phyloP scores from a whole-genome alignment of 2,888 invertebrate genomes.

The Strigamia maritima region DNA sequence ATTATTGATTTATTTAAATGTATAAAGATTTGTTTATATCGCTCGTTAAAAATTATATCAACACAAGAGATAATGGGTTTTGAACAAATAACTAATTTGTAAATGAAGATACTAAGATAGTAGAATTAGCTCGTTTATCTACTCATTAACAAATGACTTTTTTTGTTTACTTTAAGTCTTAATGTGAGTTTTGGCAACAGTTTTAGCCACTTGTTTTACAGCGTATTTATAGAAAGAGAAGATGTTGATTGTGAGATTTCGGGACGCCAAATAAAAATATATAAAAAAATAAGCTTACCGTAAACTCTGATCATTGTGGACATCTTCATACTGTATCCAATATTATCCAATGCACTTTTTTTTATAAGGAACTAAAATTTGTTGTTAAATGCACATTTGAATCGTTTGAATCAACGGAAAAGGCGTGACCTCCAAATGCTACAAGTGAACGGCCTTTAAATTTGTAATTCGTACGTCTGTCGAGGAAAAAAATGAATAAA shows the following conservation, averaged over 20 bases:
- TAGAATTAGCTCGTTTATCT: not conserved
- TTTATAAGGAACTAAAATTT: not conserved
- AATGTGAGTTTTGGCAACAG: not conserved
- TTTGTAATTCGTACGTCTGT: not conserved
- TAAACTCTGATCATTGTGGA: not conserved
- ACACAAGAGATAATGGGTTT: not conserved
- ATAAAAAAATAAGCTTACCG: not conserved
- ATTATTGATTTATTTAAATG: too few relatives aligned
- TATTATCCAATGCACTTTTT: not conserved
- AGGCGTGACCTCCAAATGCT: not conserved
- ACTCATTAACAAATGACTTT: not conserved
- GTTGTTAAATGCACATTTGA: not conserved
- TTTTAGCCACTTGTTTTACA: not conserved
- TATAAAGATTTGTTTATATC: not conserved
- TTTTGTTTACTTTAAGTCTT: constrained; percentile 1
- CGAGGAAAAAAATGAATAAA: not conserved
- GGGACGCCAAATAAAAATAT: not conserved
- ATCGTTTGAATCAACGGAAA: not conserved
- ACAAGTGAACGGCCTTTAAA: constrained; percentile 11
- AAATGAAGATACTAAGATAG: not conserved
- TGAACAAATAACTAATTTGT: not conserved
- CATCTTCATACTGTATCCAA: not conserved
- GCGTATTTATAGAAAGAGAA: not conserved
- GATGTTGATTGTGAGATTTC: not conserved
- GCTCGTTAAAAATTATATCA: too few relatives aligned